Evolutionary conservation across 2,113 vertebrate genomes (phyloP).

Genomic region (Oncorhynchus clarkii): DNA sequence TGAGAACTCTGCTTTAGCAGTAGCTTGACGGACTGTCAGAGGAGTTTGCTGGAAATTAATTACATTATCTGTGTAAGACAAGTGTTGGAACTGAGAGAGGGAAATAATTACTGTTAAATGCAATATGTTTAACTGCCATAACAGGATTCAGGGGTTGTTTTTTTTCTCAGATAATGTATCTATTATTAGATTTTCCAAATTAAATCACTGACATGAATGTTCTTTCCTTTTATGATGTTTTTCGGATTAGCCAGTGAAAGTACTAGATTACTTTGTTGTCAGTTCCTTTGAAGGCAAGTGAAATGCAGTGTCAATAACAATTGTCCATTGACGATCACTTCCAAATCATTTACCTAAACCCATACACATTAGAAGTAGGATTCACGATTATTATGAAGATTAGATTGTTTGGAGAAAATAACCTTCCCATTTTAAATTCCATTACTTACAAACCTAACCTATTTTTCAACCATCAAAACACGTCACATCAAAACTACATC

Average conservation of each 20-base stretch:
- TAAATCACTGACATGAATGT: slow-evolving; percentile 13
- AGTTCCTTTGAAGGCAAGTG: not conserved
- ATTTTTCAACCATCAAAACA: not conserved
- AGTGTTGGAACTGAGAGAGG: slow-evolving; percentile 47
- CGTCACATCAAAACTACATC: slow-evolving; percentile 2
- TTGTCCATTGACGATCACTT: not conserved
- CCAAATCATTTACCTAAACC: not conserved
- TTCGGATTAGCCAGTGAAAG: not conserved
- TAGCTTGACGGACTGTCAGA: slow-evolving; percentile 48
- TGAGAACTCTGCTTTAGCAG: slow-evolving; percentile 48
- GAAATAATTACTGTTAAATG: slow-evolving; percentile 54
- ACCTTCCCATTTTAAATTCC: too few species aligned
- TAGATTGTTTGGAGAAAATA: too few species aligned
- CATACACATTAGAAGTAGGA: not conserved
- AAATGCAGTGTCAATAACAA: not conserved
- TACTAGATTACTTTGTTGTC: not conserved
- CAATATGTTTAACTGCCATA: slow-evolving; percentile 40
- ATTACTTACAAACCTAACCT: too few species aligned
- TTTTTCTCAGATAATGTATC: slow-evolving; percentile 40
- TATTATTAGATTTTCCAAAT: slow-evolving; percentile 50
- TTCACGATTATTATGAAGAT: too few species aligned
- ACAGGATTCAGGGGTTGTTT: slow-evolving; percentile 49
- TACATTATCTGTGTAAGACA: slow-evolving; percentile 28
- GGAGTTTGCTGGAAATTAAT: slow-evolving; percentile 43
- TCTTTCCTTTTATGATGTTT: not conserved